These are phyloP conservation scores for Drosophila engyochracea DNA, from an alignment of 2,888 invertebrate genomes.

Conservation along the genomic window DNA sequence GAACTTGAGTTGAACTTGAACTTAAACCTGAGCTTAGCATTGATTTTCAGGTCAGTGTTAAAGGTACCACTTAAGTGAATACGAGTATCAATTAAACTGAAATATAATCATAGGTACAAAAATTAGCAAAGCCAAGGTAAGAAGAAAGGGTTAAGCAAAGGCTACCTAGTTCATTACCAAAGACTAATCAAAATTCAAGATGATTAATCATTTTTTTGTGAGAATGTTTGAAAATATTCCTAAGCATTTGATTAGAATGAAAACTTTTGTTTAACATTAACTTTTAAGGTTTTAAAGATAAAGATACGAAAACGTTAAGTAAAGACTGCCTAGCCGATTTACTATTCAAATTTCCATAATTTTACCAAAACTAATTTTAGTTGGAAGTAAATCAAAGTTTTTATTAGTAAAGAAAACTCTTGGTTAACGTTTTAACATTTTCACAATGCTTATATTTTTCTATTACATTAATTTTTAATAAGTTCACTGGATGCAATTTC, in stretches of 20 bases:
- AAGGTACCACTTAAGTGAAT: neutral
- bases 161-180: neutral
- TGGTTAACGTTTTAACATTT: neutral
- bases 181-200: neutral
- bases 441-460: neutral
- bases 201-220: neutral
- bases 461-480: neutral
- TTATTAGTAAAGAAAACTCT: neutral
- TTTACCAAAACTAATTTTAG: neutral
- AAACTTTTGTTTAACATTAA: neutral
- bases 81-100: neutral
- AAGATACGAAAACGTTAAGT: neutral
- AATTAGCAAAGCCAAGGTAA: neutral
- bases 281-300: neutral
- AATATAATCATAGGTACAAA: neutral
- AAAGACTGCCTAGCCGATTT: neutral
- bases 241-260: neutral
- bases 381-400: neutral
- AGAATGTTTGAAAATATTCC: neutral
- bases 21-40: conserved; percentile 17
- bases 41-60: conserved; percentile 14
- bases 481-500: neutral
- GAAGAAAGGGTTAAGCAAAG: neutral
- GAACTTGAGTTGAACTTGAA: conserved; percentile 29
- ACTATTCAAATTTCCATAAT: neutral